A percentile compares a stretch with the other conserved stretches of the same genome.
These are phyloP conservation scores for Aramus guarauna DNA, from an alignment of 2,113 vertebrate genomes.

Conservation along the genomic window DNA sequence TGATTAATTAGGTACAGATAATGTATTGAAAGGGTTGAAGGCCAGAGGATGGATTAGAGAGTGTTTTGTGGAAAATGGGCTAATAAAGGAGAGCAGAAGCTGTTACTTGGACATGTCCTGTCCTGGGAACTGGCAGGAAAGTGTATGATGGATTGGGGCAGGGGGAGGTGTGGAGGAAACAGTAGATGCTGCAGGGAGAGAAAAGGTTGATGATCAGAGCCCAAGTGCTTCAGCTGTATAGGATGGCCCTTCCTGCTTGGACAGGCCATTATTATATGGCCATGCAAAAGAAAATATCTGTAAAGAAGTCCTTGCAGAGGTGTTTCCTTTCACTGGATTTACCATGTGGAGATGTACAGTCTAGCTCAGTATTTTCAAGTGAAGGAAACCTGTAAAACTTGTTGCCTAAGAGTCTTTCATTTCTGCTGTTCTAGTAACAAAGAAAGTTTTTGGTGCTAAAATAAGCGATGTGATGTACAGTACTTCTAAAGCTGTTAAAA, in stretches of 20 bases:
- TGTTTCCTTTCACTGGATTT: background rate
- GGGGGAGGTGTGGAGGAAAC: background rate
- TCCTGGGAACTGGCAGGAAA: background rate
- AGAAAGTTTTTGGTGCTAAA: slow-evolving; percentile 62
- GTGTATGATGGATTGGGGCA: background rate
- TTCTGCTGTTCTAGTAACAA: slow-evolving; percentile 40
- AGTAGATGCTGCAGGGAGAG: background rate
- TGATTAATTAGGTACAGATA: background rate
- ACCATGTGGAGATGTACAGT: background rate
- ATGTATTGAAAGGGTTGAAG: background rate
- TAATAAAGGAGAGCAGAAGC: background rate
- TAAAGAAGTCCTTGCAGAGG: background rate
- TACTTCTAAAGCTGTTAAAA: slow-evolving; percentile 69
- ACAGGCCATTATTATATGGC: background rate
- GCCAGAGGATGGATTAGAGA: background rate
- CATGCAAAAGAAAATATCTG: background rate
- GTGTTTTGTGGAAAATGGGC: background rate
- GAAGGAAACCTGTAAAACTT: background rate
- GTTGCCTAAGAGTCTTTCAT: background rate
- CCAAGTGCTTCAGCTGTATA: background rate
- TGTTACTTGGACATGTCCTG: background rate
- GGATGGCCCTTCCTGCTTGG: background rate
- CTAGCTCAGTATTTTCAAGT: background rate
- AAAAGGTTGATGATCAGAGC: background rate
- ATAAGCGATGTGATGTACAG: slow-evolving; percentile 57